phyloP scores from a whole-genome alignment of 2,113 vertebrate species.

The Myanophis thanlyinensis region DNA sequence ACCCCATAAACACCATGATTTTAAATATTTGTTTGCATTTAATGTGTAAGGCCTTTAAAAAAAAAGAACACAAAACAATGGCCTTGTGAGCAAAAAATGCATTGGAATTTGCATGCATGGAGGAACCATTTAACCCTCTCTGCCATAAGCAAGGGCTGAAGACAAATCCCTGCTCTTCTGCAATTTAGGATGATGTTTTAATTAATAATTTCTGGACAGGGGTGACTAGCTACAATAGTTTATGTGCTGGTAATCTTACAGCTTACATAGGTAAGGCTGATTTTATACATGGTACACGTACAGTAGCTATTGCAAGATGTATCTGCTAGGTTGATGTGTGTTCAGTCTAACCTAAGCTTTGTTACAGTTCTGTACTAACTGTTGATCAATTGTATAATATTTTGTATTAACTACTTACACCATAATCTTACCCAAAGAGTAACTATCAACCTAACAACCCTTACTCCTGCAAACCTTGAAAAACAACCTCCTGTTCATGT shows the following conservation, averaged over 20 bases:
- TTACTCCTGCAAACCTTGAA: neutral
- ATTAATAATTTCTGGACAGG: neutral
- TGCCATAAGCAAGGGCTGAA: neutral
- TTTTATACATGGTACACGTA: neutral
- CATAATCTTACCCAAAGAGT: neutral
- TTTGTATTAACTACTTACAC: neutral
- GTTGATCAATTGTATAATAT: neutral
- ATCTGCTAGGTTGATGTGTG: neutral
- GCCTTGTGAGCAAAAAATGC: no score
- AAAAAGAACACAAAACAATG: neutral
- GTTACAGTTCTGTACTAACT: neutral
- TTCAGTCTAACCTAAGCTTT: neutral
- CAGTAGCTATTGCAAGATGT: neutral
- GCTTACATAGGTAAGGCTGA: neutral
- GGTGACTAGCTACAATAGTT: neutral
- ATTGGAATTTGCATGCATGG: no score
- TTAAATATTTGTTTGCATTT: neutral
- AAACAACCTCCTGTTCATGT: neutral
- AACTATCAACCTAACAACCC: neutral
- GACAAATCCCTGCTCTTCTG: neutral
- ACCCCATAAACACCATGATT: neutral
- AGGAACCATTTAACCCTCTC: no score
- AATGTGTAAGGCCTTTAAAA: neutral
- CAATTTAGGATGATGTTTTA: neutral
- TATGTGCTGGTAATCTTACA: neutral